Conservation (phyloP, 1,140 invertebrate species). For the Drepana arcuata region DNA sequence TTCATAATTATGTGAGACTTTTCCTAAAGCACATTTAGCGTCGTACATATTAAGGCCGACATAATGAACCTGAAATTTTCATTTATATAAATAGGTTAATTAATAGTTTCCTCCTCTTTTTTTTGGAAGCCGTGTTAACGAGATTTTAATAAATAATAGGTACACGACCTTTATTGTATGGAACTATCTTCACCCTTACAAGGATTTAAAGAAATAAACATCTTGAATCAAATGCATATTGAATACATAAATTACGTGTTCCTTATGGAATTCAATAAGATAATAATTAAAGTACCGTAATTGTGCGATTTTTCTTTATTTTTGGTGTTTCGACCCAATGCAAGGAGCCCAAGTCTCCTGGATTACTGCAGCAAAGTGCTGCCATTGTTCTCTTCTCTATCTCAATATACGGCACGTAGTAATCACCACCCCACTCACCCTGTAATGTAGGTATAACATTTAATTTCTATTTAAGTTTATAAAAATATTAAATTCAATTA, state of each 20-base stretch:
- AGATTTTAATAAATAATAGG: too few species aligned
- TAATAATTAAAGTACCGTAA: neutral
- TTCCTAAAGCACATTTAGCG: slow-evolving; percentile 8
- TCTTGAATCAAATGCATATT: too few species aligned
- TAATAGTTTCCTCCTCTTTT: too few species aligned
- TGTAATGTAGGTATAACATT: neutral
- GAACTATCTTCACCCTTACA: too few species aligned
- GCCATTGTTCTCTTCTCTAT: neutral
- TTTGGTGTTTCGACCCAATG: slow-evolving; percentile 21
- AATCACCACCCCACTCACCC: slow-evolving; percentile 14
- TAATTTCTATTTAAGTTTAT: neutral
- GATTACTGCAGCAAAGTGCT: slow-evolving; percentile 12
- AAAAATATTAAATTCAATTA: neutral
- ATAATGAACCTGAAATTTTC: too few species aligned
- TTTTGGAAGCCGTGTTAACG: too few species aligned
- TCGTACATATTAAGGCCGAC: slow-evolving; percentile 12
- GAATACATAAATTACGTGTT: neutral
- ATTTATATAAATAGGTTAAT: too few species aligned
- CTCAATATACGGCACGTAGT: slow-evolving; percentile 17
- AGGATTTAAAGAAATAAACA: too few species aligned
- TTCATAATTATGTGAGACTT: slow-evolving; percentile 1
- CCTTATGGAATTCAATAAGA: neutral
- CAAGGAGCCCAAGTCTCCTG: slow-evolving; percentile 19
- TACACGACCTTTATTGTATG: too few species aligned
- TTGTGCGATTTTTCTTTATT: slow-evolving; percentile 11